Evolutionary conservation across 2,888 invertebrate genomes (phyloP).

Genomic region (Elmis aenea): DNA sequence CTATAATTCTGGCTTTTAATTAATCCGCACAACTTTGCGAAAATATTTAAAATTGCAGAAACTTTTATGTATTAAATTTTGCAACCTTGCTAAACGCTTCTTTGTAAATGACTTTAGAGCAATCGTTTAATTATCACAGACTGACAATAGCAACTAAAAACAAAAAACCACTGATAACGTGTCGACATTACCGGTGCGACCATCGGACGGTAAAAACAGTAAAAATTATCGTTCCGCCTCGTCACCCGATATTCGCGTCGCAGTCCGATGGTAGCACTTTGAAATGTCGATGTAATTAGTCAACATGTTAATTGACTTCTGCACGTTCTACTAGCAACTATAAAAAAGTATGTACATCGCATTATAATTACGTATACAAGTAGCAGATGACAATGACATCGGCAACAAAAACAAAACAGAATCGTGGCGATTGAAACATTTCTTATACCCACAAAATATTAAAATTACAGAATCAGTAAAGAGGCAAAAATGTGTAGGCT

Average conservation of each 20-base stretch:
- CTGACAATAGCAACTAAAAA: slow-evolving; percentile 47
- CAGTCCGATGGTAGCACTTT: too few relatives aligned
- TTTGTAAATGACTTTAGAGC: slow-evolving; percentile 40
- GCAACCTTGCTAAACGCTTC: slow-evolving; percentile 26
- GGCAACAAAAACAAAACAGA: slow-evolving; percentile 4
- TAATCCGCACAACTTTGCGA: too few relatives aligned
- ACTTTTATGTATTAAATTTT: slow-evolving; percentile 16
- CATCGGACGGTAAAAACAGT: too few relatives aligned
- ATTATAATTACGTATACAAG: slow-evolving; percentile 31
- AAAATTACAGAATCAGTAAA: too few relatives aligned
- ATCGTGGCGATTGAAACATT: neutral
- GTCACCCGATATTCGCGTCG: too few relatives aligned
- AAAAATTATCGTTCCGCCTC: too few relatives aligned
- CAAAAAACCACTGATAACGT: slow-evolving; percentile 22
- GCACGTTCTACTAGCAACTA: slow-evolving; percentile 28
- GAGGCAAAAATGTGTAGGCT: too few relatives aligned
- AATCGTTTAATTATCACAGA: slow-evolving; percentile 47
- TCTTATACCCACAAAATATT: too few relatives aligned
- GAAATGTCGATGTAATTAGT: too few relatives aligned
- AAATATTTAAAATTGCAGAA: slow-evolving; percentile 16
- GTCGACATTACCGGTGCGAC: too few relatives aligned
- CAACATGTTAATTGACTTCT: slow-evolving; percentile 21
- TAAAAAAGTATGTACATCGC: slow-evolving; percentile 39
- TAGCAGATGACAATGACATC: slow-evolving; percentile 21
- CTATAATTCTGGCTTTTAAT: too few relatives aligned